Base-by-base conservation (phyloP, 2,888 invertebrate genomes). In the Pandemis corylana region DNA sequence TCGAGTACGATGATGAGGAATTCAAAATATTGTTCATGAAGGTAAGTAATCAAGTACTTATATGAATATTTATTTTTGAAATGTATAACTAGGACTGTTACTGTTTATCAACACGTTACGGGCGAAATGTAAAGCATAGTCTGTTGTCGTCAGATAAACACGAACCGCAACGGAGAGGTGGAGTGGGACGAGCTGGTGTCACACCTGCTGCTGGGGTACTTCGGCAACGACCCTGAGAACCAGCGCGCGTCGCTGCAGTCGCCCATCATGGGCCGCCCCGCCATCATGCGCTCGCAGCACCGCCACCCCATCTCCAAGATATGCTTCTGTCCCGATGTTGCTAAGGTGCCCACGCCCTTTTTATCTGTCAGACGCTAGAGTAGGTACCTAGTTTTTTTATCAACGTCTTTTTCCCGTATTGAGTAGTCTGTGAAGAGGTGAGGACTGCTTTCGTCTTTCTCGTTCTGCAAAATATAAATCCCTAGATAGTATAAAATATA, bases 111-210 rank as follows among this genome's bases (percentile, higher is more conserved):
- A 36, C 28, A 36, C 28, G 28, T 36, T 36, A 36, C 28, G 28
- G 28, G 28, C 28, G 28, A 36, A 36, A 36, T 4, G 28, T 36
- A 36, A 36, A 36, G 28, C 28, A 36, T 36, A 4, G 28, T 36
- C 28, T 4, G 28, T 62, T 70, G 6, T 46, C 4, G 13, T 28
- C 28, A 95, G 95, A 96, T 96, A 78, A 96, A 96, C 81, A 94
- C 95, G 73, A 94, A 93, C 80, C 93, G 95, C 7, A 94, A 95
- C 78, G 95, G 95, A 62, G 89, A 91, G 88, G 94, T 90, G 79
- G 95, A 92, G 78, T 98, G 97, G 97, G 96, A 97, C 84, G 97
- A 98, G 88, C 95, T 97, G 81, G 95, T 97, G 44, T 97, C 97
- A 0, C 96, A 97, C 90, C 90, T 97, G 78, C 95, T 97, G 76